Percentiles rank a stretch among this genome's conserved stretches.
Evolutionary conservation across 1,140 invertebrate species (phyloP).

Genomic region (Mactra quadrangularis): DNA sequence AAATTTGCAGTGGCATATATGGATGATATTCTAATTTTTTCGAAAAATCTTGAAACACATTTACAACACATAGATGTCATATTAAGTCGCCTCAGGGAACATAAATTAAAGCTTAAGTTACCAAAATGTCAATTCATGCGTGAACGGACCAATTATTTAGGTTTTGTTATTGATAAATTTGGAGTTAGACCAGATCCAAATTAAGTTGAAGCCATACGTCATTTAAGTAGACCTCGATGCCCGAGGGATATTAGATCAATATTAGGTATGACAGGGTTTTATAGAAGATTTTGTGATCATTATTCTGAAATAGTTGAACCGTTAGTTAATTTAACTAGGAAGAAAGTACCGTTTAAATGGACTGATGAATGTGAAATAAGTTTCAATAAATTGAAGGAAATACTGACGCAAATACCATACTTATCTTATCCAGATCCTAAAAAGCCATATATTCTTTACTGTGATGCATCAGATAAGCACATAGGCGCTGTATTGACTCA

Average conservation of each 20-base stretch:
- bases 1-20: conserved; percentile 58
- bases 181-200: conserved; percentile 20
- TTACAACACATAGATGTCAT: background rate
- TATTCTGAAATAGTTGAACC: conserved; percentile 56
- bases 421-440: conserved; percentile 59
- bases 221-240: background rate
- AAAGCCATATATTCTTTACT: background rate
- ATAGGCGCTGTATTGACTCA: no score
- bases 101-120: conserved; percentile 36
- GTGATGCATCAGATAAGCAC: background rate
- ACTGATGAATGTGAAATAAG: conserved; percentile 40
- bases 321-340: conserved; percentile 53
- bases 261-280: conserved; percentile 63
- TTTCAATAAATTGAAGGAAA: conserved; percentile 70
- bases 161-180: background rate
- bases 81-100: background rate
- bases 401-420: conserved; percentile 55
- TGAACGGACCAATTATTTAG: conserved; percentile 16
- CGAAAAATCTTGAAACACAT: background rate
- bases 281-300: conserved; percentile 64
- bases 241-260: conserved; percentile 46
- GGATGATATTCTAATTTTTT: conserved; percentile 65
- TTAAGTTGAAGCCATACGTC: conserved; percentile 18
- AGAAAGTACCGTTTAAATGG: conserved; percentile 49
- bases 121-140: conserved; percentile 57